A percentile compares a stretch with the other conserved stretches of the same genome.
Conservation (phyloP, 2,888 invertebrate species). For the Lydus trimaculatus region DNA sequence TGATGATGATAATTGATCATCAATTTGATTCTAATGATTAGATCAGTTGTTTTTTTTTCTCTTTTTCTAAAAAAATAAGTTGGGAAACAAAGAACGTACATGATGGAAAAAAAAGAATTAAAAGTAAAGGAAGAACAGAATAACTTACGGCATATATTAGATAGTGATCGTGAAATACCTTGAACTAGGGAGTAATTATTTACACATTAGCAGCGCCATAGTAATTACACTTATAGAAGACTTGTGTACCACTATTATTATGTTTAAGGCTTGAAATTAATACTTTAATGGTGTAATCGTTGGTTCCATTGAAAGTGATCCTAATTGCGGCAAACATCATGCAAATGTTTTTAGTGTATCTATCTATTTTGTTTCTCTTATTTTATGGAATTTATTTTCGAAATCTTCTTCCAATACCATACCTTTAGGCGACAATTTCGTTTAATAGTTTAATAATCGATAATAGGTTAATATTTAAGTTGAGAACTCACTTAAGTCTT, state of each 20-base stretch:
- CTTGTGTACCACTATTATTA: constrained; percentile 54
- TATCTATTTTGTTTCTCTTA: neutral
- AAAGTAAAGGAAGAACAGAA: neutral
- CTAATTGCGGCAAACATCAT: constrained; percentile 38
- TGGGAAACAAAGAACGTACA: neutral
- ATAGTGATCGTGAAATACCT: constrained; percentile 57
- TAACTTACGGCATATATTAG: constrained; percentile 31
- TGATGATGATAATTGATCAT: constrained; percentile 3
- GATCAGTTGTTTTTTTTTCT: neutral
- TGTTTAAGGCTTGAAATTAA: constrained; percentile 59
- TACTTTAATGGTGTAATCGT: constrained; percentile 58
- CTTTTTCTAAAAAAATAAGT: no score
- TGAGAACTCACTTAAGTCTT: neutral
- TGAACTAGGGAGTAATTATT: constrained; percentile 59
- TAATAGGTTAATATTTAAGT: neutral
- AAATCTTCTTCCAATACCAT: neutral
- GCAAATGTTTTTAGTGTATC: constrained; percentile 25
- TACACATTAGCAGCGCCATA: constrained; percentile 59
- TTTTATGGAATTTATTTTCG: neutral
- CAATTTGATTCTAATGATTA: neutral
- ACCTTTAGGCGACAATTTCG: constrained; percentile 14
- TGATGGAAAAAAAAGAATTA: neutral
- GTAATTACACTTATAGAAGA: constrained; percentile 57
- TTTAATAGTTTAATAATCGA: constrained; percentile 28
- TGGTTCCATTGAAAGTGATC: constrained; percentile 42